phyloP scores from a whole-genome alignment of 92 coral and sea anemone genomes.

The Porites rus region DNA sequence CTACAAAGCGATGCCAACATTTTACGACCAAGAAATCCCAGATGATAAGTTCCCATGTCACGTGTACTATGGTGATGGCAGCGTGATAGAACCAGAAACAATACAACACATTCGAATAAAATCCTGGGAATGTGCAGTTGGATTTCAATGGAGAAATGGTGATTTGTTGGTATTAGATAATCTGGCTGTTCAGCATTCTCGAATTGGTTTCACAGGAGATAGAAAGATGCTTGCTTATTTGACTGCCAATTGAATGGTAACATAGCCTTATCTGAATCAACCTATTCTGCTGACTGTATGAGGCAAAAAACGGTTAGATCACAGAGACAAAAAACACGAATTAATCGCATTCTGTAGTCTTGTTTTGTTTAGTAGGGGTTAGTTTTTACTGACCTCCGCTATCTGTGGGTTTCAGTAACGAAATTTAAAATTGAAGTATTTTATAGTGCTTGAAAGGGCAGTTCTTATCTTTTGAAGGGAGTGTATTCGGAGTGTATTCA shows the following conservation, averaged over 20 bases:
- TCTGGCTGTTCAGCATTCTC: conserved; percentile 64
- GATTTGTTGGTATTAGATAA: conserved; percentile 74
- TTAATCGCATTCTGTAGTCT: no score
- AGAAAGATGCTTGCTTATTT: conserved; percentile 54
- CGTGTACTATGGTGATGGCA: conserved; percentile 70
- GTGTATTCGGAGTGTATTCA: no score
- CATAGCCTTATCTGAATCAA: no score
- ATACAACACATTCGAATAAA: conserved; percentile 73
- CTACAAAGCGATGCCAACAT: conserved; percentile 38
- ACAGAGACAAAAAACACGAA: no score
- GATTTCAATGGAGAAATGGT: conserved; percentile 59
- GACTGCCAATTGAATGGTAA: not conserved
- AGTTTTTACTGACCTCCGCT: no score
- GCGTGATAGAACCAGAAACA: conserved; percentile 63
- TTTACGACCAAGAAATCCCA: conserved; percentile 28
- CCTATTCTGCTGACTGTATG: no score
- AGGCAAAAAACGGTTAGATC: no score
- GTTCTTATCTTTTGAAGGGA: no score
- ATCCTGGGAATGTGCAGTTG: conserved; percentile 72
- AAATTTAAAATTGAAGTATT: no score
- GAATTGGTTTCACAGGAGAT: conserved; percentile 68
- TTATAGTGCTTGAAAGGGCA: no score
- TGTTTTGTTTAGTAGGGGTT: no score
- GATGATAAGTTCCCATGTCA: conserved; percentile 59
- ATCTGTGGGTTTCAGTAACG: no score